These are phyloP conservation scores for Aegithalos caudatus DNA, from an alignment of 2,113 vertebrate genomes.

Conservation along the genomic window DNA sequence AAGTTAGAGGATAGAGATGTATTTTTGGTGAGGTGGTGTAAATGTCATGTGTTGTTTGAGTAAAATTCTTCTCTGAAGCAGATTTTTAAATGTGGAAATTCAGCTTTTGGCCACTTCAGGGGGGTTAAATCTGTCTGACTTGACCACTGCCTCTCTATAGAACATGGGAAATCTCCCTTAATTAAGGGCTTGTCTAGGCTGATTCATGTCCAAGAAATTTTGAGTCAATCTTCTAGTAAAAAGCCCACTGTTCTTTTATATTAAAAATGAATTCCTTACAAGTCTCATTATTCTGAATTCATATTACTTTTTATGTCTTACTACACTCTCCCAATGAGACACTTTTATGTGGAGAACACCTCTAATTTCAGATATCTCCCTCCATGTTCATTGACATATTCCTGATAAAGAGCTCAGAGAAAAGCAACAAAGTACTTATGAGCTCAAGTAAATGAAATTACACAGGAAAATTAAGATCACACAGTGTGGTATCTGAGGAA, in stretches of 20 bases:
- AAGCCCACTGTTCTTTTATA: not conserved
- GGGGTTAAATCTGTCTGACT: not conserved
- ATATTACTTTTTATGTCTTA: not conserved
- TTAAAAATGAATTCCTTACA: not conserved
- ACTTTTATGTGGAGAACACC: not conserved
- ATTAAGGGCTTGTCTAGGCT: not conserved
- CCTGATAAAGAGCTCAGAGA: not conserved
- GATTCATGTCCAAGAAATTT: not conserved
- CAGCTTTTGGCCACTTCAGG: not conserved
- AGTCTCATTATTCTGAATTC: not conserved
- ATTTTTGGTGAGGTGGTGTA: not conserved
- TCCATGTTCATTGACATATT: not conserved
- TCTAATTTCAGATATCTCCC: not conserved
- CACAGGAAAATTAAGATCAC: not conserved
- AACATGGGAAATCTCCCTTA: not conserved
- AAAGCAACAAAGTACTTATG: not conserved
- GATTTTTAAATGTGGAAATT: not conserved
- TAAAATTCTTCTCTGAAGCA: not conserved
- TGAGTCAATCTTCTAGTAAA: not conserved
- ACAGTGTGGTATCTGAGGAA: not conserved
- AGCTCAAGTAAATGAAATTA: not conserved
- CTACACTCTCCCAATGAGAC: not conserved
- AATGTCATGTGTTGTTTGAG: not conserved
- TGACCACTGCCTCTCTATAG: not conserved
- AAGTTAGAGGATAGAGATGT: not conserved